These are phyloP conservation scores for Apocrypta bakeri DNA, from an alignment of 1,140 invertebrate genomes.

Conservation along the genomic window DNA sequence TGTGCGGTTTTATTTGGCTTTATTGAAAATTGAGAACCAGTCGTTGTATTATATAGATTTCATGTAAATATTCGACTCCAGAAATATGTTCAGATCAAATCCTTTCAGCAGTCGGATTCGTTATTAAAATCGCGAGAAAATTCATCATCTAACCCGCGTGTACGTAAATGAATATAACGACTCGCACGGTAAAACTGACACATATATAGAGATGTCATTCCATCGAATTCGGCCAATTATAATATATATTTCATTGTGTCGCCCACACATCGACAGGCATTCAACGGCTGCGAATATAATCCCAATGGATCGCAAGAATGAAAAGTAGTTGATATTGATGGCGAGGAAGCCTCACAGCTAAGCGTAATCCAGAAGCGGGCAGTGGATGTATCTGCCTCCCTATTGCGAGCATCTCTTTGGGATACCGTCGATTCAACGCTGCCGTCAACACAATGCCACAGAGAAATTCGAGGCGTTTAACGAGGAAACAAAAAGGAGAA, in stretches of 20 bases:
- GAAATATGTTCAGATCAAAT: no score
- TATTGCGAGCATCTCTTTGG: constrained; percentile 8
- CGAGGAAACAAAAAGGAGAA: constrained; percentile 42
- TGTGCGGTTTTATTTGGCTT: constrained; percentile 1
- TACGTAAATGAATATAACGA: no score
- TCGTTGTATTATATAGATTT: background rate
- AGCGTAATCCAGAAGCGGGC: constrained; percentile 38
- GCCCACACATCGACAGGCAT: background rate
- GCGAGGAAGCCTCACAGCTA: background rate
- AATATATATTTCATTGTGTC: constrained; percentile 20
- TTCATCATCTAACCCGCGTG: no score
- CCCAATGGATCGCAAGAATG: constrained; percentile 16
- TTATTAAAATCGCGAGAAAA: no score
- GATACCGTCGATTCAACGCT: constrained; percentile 35
- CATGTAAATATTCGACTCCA: no score
- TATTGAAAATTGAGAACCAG: background rate
- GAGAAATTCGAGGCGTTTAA: constrained; percentile 36
- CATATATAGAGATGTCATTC: background rate
- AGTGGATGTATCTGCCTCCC: constrained; percentile 1
- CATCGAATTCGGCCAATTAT: background rate
- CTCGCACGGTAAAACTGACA: background rate
- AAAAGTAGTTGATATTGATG: constrained; percentile 41
- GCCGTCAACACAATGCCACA: background rate
- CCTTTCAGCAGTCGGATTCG: no score
- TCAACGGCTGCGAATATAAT: background rate